Conservation (phyloP, 2,888 invertebrate species). For the Athalia circularis region DNA sequence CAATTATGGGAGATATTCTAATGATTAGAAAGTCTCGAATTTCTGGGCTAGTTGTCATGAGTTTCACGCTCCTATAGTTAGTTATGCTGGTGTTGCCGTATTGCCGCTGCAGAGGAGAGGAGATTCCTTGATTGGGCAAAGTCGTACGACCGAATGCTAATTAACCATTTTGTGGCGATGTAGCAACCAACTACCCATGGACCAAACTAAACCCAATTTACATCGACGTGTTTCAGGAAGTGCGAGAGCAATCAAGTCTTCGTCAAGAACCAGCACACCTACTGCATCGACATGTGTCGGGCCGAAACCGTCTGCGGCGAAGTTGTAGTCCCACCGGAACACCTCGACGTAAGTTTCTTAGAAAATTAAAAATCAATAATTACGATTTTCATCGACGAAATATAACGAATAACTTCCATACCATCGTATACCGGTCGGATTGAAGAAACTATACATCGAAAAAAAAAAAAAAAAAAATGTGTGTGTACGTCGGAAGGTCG, state of each 20-base stretch:
- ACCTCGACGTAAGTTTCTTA: constrained; percentile 87
- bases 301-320: constrained; percentile 96
- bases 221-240: constrained; percentile 79
- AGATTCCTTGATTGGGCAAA: constrained; percentile 19
- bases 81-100: neutral
- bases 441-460: constrained; percentile 52
- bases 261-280: constrained; percentile 87
- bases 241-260: constrained; percentile 92
- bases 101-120: neutral
- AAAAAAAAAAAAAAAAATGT: too few species aligned
- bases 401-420: too few species aligned
- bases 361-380: too few species aligned
- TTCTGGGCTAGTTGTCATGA: too few species aligned
- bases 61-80: neutral
- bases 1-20: too few species aligned
- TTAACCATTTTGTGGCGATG: constrained; percentile 18
- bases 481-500: too few species aligned
- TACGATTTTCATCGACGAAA: too few species aligned
- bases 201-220: neutral
- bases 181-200: neutral
- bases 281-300: constrained; percentile 91
- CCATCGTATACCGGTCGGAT: neutral
- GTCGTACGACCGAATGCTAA: constrained; percentile 23
- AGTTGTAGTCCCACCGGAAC: constrained; percentile 92
- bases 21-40: too few species aligned